These are phyloP conservation scores for Andrena minutula DNA, from an alignment of 2,888 invertebrate species.

Conservation along the genomic window DNA sequence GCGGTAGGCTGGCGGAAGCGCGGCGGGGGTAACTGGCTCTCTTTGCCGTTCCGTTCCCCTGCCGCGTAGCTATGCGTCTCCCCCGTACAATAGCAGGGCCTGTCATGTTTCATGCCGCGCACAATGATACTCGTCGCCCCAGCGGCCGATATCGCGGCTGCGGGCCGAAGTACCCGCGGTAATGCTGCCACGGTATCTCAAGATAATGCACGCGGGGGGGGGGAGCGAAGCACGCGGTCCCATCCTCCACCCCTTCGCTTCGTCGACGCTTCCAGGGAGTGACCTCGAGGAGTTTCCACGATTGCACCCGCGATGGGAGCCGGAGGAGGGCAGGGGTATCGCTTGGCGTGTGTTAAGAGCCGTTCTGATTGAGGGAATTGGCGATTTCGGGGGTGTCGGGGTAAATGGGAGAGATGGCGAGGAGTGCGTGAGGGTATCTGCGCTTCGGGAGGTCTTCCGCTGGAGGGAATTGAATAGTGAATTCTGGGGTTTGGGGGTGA, in stretches of 20 bases:
- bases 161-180: conserved; percentile 50
- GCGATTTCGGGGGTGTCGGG: no score
- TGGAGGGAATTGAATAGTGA: no score
- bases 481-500: no score
- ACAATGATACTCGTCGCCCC: conserved; percentile 82
- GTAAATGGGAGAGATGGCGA: no score
- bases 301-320: conserved; percentile 24
- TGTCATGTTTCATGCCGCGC: conserved; percentile 81
- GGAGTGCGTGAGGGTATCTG: no score
- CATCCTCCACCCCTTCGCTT: background rate
- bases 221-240: conserved; percentile 65
- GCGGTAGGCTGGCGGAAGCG: conserved; percentile 39
- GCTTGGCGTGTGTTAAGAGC: background rate
- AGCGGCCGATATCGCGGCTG: conserved; percentile 66
- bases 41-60: conserved; percentile 62
- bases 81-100: conserved; percentile 80
- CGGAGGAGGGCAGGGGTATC: no score
- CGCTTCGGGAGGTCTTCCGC: no score
- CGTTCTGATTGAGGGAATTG: no score
- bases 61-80: conserved; percentile 77
- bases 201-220: conserved; percentile 79
- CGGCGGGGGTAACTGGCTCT: conserved; percentile 64
- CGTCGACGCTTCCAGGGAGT: conserved; percentile 29
- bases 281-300: conserved; percentile 36
- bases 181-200: conserved; percentile 76